phyloP scores from a whole-genome alignment of 2,113 vertebrate genomes.

The Lontra canadensis region DNA sequence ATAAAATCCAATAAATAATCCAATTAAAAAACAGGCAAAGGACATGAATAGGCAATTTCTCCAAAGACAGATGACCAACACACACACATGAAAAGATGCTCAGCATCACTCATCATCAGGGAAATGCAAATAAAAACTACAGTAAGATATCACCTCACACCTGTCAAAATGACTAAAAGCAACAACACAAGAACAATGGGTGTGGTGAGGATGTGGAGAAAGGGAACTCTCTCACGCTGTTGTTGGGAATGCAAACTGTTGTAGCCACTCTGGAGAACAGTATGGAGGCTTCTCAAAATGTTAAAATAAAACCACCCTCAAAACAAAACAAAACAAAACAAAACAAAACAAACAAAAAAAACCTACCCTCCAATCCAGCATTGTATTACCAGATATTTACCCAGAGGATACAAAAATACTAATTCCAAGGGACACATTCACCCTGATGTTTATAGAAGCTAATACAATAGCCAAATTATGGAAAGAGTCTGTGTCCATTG shows the following conservation, averaged over 20 bases:
- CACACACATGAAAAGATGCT: neutral
- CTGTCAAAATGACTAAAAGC: neutral
- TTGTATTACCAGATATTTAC: neutral
- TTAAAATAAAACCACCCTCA: neutral
- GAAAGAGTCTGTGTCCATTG: neutral
- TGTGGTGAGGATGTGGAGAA: neutral
- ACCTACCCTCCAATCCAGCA: neutral
- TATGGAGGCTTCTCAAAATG: neutral
- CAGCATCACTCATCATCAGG: neutral
- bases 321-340: no score
- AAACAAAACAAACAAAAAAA: no score
- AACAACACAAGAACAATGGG: neutral
- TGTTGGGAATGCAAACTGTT: neutral
- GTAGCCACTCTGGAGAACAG: neutral
- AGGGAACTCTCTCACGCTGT: neutral
- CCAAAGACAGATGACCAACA: neutral
- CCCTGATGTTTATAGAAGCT: neutral
- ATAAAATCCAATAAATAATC: no score
- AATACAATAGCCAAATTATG: neutral
- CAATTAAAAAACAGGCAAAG: neutral
- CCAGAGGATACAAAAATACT: neutral
- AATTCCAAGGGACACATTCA: neutral
- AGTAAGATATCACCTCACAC: neutral
- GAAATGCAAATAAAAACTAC: neutral
- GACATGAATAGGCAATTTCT: neutral